Conservation (phyloP, 2,888 invertebrate genomes). For the Pterostichus niger region DNA sequence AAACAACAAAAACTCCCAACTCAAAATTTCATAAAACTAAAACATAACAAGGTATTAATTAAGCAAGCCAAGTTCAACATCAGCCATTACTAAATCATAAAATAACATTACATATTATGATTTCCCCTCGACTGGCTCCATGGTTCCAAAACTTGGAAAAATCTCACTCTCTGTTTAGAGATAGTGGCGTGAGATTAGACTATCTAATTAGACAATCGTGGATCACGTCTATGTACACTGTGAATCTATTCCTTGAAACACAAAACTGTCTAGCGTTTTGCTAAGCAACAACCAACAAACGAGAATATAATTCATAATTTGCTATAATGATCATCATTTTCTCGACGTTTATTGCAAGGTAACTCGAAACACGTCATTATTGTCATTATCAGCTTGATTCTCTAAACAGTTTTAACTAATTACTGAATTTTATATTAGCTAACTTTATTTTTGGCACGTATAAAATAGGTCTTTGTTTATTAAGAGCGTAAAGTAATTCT, state of each 20-base stretch:
- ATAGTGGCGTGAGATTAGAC: constrained; percentile 35
- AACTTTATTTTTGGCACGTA: too few relatives aligned
- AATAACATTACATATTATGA: constrained; percentile 10
- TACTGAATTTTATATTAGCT: too few relatives aligned
- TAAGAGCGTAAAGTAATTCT: too few relatives aligned
- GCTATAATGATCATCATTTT: constrained; percentile 1
- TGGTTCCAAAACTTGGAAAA: neutral
- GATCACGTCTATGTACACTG: neutral
- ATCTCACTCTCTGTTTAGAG: constrained; percentile 17
- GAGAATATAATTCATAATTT: constrained; percentile 7
- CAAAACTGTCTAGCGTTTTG: constrained; percentile 1
- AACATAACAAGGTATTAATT: constrained; percentile 26
- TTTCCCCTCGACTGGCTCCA: neutral
- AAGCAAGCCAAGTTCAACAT: neutral
- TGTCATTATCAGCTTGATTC: neutral
- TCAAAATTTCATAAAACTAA: constrained; percentile 5
- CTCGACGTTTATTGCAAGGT: constrained; percentile 20
- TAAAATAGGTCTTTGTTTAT: too few relatives aligned
- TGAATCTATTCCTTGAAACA: constrained; percentile 24
- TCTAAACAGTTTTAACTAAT: too few relatives aligned
- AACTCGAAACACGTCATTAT: neutral
- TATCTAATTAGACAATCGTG: constrained; percentile 29
- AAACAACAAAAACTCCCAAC: neutral
- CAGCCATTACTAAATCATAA: constrained; percentile 12
- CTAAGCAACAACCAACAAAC: neutral